Evolutionary conservation across 2,797 vertebrate genomes (phyloP).

Genomic region (Gadopsis marmoratus): DNA sequence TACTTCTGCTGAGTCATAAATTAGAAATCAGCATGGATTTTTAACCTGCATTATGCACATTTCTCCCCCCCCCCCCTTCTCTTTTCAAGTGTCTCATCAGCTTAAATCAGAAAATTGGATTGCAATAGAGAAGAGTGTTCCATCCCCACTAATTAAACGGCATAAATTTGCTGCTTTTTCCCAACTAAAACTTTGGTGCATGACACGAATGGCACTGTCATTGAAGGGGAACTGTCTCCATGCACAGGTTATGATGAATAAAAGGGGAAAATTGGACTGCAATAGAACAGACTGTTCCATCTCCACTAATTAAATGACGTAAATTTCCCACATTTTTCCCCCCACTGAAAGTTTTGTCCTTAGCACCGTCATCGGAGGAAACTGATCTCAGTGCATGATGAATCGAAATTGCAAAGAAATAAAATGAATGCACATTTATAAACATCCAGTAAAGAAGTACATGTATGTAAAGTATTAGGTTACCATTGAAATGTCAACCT

Average conservation of each 20-base stretch:
- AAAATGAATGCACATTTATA: neutral
- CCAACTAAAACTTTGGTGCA: slow-evolving; percentile 43
- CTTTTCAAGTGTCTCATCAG: slow-evolving; percentile 49
- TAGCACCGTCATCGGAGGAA: slow-evolving; percentile 8
- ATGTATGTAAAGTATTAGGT: too few relatives aligned
- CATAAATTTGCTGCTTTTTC: slow-evolving; percentile 53
- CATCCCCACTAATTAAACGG: slow-evolving; percentile 57
- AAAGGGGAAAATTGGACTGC: slow-evolving; percentile 36
- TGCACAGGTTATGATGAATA: slow-evolving; percentile 48
- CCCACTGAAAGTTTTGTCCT: slow-evolving; percentile 17
- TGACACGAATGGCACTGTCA: slow-evolving; percentile 49
- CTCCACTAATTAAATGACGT: slow-evolving; percentile 64
- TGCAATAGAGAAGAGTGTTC: slow-evolving; percentile 33
- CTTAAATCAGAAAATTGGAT: slow-evolving; percentile 41
- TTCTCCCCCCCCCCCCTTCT: neutral
- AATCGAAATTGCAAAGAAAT: neutral
- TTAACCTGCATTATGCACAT: slow-evolving; percentile 28
- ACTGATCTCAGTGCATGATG: neutral
- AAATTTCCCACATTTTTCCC: slow-evolving; percentile 37
- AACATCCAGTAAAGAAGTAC: neutral
- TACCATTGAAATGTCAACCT: neutral
- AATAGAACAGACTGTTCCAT: slow-evolving; percentile 31
- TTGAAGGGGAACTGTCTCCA: slow-evolving; percentile 42
- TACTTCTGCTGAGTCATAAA: slow-evolving; percentile 58
- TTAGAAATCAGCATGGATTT: slow-evolving; percentile 25